Base-by-base conservation (phyloP, 2,888 invertebrate species). In the Eupelmus urozonus region DNA sequence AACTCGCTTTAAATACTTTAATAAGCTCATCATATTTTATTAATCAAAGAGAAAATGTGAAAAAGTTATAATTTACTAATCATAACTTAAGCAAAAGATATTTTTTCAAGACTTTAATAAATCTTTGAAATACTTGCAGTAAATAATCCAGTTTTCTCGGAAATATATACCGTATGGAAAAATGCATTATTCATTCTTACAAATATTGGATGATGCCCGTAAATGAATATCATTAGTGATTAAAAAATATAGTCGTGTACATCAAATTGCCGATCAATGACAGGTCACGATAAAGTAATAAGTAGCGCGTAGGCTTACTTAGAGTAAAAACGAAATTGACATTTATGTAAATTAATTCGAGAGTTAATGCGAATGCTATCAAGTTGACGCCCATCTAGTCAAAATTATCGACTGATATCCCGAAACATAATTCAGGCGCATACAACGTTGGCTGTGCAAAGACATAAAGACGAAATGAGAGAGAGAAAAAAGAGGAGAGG, bases 371-470 rank as follows among this genome's bases (percentile, higher is more conserved):
- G 13, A 23, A 45, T 45, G 57, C 51, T 42, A 34, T 49, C 42
- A 63, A 65, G 65, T 76, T 70, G 23, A 70, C 76, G 70, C 76
- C 70, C 76, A 76, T 70, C 55, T 60, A 55, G 45, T 59, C 18
- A 18, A 60, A 75, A 67, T 75, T 67, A 69, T 76, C 76, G 20
- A 27, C 0, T 40, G 60, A 67, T 74, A 65, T 2, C 20, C 2
- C 16, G 9, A 45, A 45, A 25, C 23, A 62, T 51, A 57, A 59
- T 49, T 57, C 59, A 63, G 40, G n/a, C n/a, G 34, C 9, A n/a
- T n/a, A n/a, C n/a, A n/a, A 0, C 42, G 23, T 62, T 2, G 18
- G 13, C 0, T 62, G 11, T 40, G 40, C 20, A 23, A n/a, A n/a
- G n/a, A n/a, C n/a, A n/a, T n/a, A n/a, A n/a, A n/a, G n/a, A n/a